Evolutionary conservation across 2,797 vertebrate species (phyloP).

Genomic region (Pangasius sanitwongsei): DNA sequence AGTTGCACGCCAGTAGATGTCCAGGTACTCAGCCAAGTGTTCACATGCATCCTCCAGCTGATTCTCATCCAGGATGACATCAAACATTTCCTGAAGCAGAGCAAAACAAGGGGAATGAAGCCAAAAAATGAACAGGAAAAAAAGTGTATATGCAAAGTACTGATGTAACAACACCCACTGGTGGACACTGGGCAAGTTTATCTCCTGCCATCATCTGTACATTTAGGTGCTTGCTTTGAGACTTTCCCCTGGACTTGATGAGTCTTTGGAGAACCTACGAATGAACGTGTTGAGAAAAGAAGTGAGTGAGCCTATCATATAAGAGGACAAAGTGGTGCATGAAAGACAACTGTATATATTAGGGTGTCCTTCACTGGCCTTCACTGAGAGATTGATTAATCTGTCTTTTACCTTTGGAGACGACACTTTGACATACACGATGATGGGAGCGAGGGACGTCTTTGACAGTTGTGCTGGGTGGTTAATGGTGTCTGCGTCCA

Average conservation of each 20-base stretch:
- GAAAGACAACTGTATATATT: not conserved
- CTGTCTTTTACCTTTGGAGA: slow-evolving; percentile 85
- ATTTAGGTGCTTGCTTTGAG: slow-evolving; percentile 95
- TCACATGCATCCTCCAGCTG: slow-evolving; percentile 95
- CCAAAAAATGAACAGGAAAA: not conserved
- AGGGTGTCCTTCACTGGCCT: not conserved
- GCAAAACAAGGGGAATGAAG: not conserved
- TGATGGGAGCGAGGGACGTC: slow-evolving; percentile 93
- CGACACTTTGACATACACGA: slow-evolving; percentile 96
- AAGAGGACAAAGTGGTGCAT: not conserved
- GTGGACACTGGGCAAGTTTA: slow-evolving; percentile 93
- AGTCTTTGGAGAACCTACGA: slow-evolving; percentile 90
- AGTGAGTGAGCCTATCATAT: not conserved
- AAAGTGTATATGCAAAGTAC: not conserved
- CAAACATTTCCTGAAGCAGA: slow-evolving; percentile 87
- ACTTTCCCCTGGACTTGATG: slow-evolving; percentile 94
- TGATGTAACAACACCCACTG: slow-evolving; percentile 72
- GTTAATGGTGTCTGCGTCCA: slow-evolving; percentile 97
- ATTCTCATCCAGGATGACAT: slow-evolving; percentile 95
- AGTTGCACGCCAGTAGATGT: slow-evolving; percentile 93
- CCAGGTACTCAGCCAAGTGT: slow-evolving; percentile 91
- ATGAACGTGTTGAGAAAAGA: slow-evolving; percentile 5
- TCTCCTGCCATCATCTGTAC: slow-evolving; percentile 98
- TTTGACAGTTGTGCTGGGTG: slow-evolving; percentile 93
- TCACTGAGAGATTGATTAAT: not conserved